phyloP scores from a whole-genome alignment of 2,888 invertebrate species.

The Platycheirus albimanus region DNA sequence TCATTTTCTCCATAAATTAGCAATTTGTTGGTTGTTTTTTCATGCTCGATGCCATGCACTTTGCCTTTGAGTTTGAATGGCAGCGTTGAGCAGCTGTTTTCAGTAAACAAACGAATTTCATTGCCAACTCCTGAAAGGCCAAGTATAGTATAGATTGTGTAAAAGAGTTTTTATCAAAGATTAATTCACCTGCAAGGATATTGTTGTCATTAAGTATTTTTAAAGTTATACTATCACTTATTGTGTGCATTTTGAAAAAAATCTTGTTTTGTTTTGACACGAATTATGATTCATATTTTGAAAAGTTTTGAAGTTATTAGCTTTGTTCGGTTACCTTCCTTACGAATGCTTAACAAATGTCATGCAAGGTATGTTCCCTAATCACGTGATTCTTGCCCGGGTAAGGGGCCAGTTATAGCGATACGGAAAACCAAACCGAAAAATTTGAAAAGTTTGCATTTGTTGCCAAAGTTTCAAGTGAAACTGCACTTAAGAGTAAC shows the following conservation, averaged over 20 bases:
- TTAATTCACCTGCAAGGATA: constrained; percentile 77
- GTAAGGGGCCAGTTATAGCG: no score
- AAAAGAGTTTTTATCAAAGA: background rate
- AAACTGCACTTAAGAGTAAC: no score
- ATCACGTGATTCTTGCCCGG: no score
- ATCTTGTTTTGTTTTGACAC: constrained; percentile 18
- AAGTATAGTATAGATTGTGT: background rate
- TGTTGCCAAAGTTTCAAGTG: no score
- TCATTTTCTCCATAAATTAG: constrained; percentile 85
- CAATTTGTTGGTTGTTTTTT: constrained; percentile 77
- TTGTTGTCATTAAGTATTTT: constrained; percentile 67
- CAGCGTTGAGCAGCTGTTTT: background rate
- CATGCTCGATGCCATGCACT: constrained; percentile 84
- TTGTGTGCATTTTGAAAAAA: constrained; percentile 42
- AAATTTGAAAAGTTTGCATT: no score
- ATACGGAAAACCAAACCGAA: no score
- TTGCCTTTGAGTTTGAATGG: constrained; percentile 83
- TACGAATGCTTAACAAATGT: no score
- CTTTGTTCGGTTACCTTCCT: no score
- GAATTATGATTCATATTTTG: no score
- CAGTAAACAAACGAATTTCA: constrained; percentile 62
- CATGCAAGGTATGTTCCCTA: no score
- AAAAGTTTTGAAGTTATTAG: no score
- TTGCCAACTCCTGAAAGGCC: constrained; percentile 75
- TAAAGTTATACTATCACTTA: constrained; percentile 65